Evolutionary conservation across 2,113 vertebrate genomes (phyloP).

Genomic region (Lophotis ruficrista): DNA sequence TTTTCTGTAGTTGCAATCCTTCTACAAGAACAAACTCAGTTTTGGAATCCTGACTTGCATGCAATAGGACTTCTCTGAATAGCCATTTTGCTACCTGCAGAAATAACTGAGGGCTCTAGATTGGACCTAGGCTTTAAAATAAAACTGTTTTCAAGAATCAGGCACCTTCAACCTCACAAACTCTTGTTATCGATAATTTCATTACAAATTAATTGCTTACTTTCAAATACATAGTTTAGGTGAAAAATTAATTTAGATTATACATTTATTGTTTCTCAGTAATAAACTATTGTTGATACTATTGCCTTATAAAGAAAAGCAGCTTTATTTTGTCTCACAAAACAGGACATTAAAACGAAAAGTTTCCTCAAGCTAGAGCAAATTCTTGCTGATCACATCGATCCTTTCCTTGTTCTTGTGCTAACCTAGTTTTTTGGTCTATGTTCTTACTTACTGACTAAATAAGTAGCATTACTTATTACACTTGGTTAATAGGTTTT

Average conservation of each 20-base stretch:
- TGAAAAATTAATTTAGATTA: not conserved
- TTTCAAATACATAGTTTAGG: not conserved
- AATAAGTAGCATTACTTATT: not conserved
- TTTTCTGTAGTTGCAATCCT: conserved; percentile 24
- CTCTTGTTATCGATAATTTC: not conserved
- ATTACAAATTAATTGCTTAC: not conserved
- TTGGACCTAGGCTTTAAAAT: not conserved
- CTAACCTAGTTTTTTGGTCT: not conserved
- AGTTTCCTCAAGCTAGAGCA: not conserved
- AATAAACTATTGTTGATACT: not conserved
- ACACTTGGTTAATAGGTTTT: not conserved
- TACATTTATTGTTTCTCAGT: not conserved
- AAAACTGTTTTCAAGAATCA: not conserved
- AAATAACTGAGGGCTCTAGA: not conserved
- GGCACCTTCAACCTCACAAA: not conserved
- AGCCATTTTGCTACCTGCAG: not conserved
- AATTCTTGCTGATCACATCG: not conserved
- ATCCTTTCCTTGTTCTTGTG: not conserved
- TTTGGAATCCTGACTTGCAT: conserved; percentile 5
- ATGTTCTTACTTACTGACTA: not conserved
- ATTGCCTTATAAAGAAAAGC: not conserved
- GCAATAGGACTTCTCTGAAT: not conserved
- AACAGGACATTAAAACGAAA: not conserved
- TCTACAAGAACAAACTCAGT: not conserved
- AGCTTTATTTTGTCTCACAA: not conserved